Evolutionary conservation across 1,140 invertebrate species (phyloP), one percentile per base, ranked within the genome.

Genomic region (Tribolium castaneum): DNA sequence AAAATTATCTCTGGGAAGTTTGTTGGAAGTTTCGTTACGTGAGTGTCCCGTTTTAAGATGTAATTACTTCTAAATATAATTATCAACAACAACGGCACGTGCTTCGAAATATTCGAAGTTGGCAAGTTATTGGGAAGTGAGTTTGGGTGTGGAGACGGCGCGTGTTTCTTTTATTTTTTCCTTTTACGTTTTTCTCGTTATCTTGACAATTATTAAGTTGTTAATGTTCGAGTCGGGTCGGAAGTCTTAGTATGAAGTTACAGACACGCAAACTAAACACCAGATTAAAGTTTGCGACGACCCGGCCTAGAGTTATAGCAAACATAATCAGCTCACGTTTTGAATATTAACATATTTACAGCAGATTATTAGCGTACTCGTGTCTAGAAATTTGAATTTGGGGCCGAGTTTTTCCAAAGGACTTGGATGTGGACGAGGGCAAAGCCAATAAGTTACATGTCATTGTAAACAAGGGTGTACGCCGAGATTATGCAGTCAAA

Each of bases 401-500:
- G 25, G 25, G 25, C 25, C 6, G 16, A 30, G 25, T 45, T 45
- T 45, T 10, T 45, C n/a, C 2, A 45, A 45, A n/a, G n/a, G 7
- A 10, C 7, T 45, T 45, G n/a, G n/a, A 45, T 30, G 25, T 30
- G 39, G 39, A 45, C 39, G 39, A 7, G 9, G 9, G 62, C 75
- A 78, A 52, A 75, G 79, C 78, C 76, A 79, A 81, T 82, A 80
- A 82, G 76, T 79, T 76, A 78, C 66, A 75, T 78, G 81, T 82
- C 80, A 82, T 77, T 75, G 77, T 81, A 81, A 80, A 80, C 77
- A 81, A 82, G 80, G 78, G 78, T 81, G 80, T 81, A 77, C 79
- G 70, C 62, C 71, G 82, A 80, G 83, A 84, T 84, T 84, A 84
- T 78, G 78, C 77, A 83, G 83, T 83, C 82, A 84, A 84, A 84